A percentile compares a stretch with the other conserved stretches of the same genome.
Evolutionary conservation across 2,888 invertebrate genomes (phyloP).

Genomic region (Drosophila mettleri): DNA sequence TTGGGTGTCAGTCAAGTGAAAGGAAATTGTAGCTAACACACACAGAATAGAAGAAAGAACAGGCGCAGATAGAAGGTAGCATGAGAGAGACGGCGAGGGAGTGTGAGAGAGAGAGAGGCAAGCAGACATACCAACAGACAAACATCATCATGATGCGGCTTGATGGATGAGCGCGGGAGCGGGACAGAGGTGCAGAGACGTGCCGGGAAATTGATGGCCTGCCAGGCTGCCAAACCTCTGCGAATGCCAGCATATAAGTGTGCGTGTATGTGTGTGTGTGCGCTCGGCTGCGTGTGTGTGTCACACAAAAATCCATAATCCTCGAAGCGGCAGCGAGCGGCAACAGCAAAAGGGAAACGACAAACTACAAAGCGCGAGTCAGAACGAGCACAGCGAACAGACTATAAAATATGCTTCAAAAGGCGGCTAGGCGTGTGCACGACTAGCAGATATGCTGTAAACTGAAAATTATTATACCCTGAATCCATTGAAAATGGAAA

Average conservation of each 20-base stretch:
- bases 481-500: no score
- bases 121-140: slow-evolving; percentile 74
- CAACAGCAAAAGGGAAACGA: slow-evolving; percentile 67
- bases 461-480: no score
- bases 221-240: slow-evolving; percentile 42
- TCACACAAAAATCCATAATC: slow-evolving; percentile 76
- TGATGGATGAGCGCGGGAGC: slow-evolving; percentile 17
- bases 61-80: background rate
- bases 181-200: slow-evolving; percentile 14
- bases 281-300: slow-evolving; percentile 30
- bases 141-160: slow-evolving; percentile 64
- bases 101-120: background rate
- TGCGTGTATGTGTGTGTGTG: slow-evolving; percentile 6
- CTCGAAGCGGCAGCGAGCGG: slow-evolving; percentile 43
- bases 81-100: background rate
- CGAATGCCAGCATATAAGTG: slow-evolving; percentile 1
- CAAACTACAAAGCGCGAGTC: slow-evolving; percentile 68
- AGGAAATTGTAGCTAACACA: slow-evolving; percentile 73
- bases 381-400: slow-evolving; percentile 27
- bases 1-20: slow-evolving; percentile 79
- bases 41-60: background rate
- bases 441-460: slow-evolving; percentile 2
- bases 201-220: slow-evolving; percentile 67
- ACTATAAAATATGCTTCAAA: slow-evolving; percentile 1
- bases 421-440: background rate